Conservation (phyloP, 1,140 invertebrate species). For the Prorops nasuta region DNA sequence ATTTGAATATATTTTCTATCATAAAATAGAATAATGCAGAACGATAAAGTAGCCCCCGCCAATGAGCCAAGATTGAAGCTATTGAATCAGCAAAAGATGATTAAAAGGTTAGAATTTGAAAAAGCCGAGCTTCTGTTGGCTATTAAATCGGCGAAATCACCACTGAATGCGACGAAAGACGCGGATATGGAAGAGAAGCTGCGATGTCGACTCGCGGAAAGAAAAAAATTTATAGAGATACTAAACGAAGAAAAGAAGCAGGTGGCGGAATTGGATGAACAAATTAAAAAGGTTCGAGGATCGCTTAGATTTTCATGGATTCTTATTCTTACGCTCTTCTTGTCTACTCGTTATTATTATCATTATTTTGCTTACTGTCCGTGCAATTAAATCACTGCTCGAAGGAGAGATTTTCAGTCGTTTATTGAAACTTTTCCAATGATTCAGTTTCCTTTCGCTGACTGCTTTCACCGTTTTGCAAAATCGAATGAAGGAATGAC, state of each 20-base stretch:
- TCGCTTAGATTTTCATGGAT: too few relatives aligned
- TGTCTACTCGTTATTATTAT: too few relatives aligned
- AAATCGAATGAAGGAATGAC: too few relatives aligned
- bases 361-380: too few relatives aligned
- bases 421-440: too few relatives aligned
- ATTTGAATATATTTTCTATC: too few relatives aligned
- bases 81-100: constrained; percentile 65
- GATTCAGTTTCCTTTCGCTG: too few relatives aligned
- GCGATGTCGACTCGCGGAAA: constrained; percentile 51
- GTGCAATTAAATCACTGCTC: too few relatives aligned
- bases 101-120: constrained; percentile 60
- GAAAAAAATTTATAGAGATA: constrained; percentile 51
- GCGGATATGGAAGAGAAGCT: constrained; percentile 52
- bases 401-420: too few relatives aligned
- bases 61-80: constrained; percentile 67
- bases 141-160: constrained; percentile 60
- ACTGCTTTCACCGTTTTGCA: too few relatives aligned
- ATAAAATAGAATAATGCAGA: constrained; percentile 76
- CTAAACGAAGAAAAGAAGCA: constrained; percentile 57
- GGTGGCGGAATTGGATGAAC: constrained; percentile 56
- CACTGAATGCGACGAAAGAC: constrained; percentile 56
- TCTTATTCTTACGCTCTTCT: too few relatives aligned
- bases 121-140: constrained; percentile 62
- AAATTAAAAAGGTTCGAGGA: constrained; percentile 49
- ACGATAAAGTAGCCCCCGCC: constrained; percentile 65